phyloP scores from a whole-genome alignment of 2,797 vertebrate genomes.

The Serranus cabrilla region DNA sequence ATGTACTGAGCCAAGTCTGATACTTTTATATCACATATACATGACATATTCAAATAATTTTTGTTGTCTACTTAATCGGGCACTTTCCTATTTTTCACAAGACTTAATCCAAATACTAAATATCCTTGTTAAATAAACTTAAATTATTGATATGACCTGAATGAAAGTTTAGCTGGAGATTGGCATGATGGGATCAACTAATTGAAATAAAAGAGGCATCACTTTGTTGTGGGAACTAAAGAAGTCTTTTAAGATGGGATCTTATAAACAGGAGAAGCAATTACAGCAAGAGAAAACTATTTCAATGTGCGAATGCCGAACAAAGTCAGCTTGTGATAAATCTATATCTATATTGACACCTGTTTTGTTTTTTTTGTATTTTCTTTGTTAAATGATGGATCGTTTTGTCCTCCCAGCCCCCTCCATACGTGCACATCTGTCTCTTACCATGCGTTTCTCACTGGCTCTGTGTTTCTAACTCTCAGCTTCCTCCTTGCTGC shows the following conservation, averaged over 20 bases:
- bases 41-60: no score
- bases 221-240: no score
- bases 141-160: background rate
- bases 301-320: background rate
- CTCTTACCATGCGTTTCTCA: constrained; percentile 65
- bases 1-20: no score
- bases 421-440: constrained; percentile 68
- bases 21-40: no score
- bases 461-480: constrained; percentile 70
- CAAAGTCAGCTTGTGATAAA: background rate
- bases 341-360: background rate
- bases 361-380: background rate
- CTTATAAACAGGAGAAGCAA: background rate
- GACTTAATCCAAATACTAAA: no score
- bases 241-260: background rate
- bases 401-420: constrained; percentile 69
- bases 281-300: no score
- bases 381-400: constrained; percentile 41
- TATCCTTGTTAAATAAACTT: background rate
- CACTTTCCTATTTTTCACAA: no score
- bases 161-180: background rate
- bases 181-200: background rate
- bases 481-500: constrained; percentile 71
- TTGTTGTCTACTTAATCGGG: no score
- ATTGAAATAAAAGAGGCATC: background rate